Evolutionary conservation across 2,888 invertebrate species (phyloP).

Genomic region (Drosophila subsilvestris): DNA sequence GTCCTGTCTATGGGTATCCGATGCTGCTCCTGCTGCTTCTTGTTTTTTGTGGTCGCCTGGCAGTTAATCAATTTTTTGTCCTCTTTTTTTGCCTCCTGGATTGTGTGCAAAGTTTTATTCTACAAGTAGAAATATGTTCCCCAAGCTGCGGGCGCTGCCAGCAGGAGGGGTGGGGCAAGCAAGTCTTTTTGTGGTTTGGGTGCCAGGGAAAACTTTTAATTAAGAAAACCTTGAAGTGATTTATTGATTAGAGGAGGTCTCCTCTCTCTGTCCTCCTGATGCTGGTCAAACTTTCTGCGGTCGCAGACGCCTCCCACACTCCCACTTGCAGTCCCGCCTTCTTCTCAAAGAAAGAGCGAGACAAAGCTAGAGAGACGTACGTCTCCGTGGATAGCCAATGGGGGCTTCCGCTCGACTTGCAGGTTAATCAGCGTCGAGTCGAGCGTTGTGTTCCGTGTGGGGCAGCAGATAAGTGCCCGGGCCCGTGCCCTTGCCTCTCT

Average conservation of each 20-base stretch:
- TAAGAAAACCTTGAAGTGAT: conserved; percentile 83
- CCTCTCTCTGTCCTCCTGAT: conserved; percentile 13
- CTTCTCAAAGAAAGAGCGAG: not conserved
- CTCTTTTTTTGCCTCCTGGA: conserved; percentile 36
- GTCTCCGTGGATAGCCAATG: conserved; percentile 51
- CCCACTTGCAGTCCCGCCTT: not conserved
- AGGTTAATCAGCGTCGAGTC: conserved; percentile 56
- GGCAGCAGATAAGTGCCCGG: conserved; percentile 47
- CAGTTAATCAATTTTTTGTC: conserved; percentile 75
- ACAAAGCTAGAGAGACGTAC: not conserved
- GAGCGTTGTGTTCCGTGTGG: conserved; percentile 1
- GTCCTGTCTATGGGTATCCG: conserved; percentile 6
- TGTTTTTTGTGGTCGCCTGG: conserved; percentile 69
- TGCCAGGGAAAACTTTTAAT: conserved; percentile 81
- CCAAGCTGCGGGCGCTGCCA: conserved; percentile 6
- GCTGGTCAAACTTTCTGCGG: conserved; percentile 41
- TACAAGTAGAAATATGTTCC: conserved; percentile 63
- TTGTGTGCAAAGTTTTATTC: conserved; percentile 49
- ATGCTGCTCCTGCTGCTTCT: conserved; percentile 17
- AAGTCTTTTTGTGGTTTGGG: conserved; percentile 59
- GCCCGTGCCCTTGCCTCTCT: not conserved
- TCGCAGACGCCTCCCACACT: conserved; percentile 2
- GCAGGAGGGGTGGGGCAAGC: not conserved
- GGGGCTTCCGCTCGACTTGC: conserved; percentile 48
- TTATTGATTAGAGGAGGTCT: conserved; percentile 78